Evolutionary conservation across 1,140 invertebrate genomes (phyloP), one percentile per base, ranked within the genome.

Genomic region (Drosophila pandora): DNA sequence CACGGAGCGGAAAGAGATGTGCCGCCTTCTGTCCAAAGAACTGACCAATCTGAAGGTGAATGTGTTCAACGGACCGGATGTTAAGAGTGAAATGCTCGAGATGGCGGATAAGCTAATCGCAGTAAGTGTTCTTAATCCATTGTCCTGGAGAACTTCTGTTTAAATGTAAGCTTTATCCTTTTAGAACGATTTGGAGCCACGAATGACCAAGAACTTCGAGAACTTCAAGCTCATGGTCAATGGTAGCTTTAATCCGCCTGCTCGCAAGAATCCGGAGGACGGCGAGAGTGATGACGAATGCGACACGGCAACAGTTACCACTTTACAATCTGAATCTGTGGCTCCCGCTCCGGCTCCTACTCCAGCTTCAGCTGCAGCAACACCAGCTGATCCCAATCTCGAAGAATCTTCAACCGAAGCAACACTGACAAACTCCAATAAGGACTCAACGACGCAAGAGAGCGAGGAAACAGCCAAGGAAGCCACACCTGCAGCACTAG

Each of bases 1-100:
- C 25, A 79, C 79, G n/a, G 90, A 91, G 23, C 87, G 80, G 34
- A 91, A 82, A 48, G 91, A 92, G 8, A 80, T 92, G 52, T 87
- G 91, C 21, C 85, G 87, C 5, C 60, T 92, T 1, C 23, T 92
- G 32, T 68, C 87, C 25, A 92, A 91, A 48, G 91, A 92, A 43
- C 50, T 92, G 4, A 73, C 69, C 5, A 59, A 55, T 1, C 53
- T 92, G 0, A 63, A 77, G n/a, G 48, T 92, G 0, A 84, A 79
- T 56, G 69, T 88, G 2, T 34, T 17, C 0, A 65, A 85, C 10
- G 59, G 62, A 25, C 30, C 63, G 25, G 25, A 69, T 12, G 9
- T 90, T 1, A 91, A 90, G 53, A 37, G 64, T n/a, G 82, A 91
- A 49, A 72, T 91, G 68, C 68, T 65, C 2, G 77, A 80, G 2